Percentiles rank a stretch among this genome's conserved stretches.
Conservation (phyloP, 2,113 vertebrate species). For the Cepphus grylle region DNA sequence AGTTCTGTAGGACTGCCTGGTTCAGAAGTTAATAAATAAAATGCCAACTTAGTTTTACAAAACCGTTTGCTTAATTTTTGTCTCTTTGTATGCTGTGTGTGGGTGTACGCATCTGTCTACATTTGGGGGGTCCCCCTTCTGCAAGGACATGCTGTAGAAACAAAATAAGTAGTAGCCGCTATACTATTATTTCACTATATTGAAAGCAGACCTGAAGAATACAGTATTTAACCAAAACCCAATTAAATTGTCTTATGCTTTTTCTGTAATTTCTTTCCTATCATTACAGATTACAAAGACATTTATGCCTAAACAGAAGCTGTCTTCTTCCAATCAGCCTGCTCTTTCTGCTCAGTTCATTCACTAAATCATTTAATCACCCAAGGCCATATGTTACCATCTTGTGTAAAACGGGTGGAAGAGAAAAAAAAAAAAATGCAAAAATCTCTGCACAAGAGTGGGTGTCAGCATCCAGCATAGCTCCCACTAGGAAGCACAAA, state of each 20-base stretch:
- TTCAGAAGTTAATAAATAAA: not conserved
- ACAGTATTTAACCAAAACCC: conserved; percentile 49
- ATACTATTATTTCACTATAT: not conserved
- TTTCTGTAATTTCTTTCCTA: conserved; percentile 41
- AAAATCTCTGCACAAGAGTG: conserved; percentile 62
- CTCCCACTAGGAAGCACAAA: conserved; percentile 51
- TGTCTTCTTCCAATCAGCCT: conserved; percentile 69
- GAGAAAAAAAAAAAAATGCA: conserved; percentile 10
- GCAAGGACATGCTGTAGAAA: not conserved
- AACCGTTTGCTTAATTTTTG: not conserved
- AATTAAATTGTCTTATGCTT: conserved; percentile 41
- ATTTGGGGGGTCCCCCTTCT: not conserved
- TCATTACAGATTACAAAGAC: conserved; percentile 66
- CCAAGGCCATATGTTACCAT: conserved; percentile 70
- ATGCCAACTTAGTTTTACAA: not conserved
- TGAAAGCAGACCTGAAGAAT: conserved; percentile 44
- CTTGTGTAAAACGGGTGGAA: conserved; percentile 64
- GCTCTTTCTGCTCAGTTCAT: conserved; percentile 68
- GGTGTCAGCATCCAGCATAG: conserved; percentile 64
- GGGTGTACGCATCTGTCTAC: not conserved
- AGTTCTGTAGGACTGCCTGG: not conserved
- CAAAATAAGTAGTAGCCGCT: not conserved
- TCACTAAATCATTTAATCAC: conserved; percentile 73
- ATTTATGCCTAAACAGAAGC: conserved; percentile 70
- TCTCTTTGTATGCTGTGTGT: not conserved